Conservation (phyloP, 2,113 vertebrate species). For the Rhabdornis inornatus region DNA sequence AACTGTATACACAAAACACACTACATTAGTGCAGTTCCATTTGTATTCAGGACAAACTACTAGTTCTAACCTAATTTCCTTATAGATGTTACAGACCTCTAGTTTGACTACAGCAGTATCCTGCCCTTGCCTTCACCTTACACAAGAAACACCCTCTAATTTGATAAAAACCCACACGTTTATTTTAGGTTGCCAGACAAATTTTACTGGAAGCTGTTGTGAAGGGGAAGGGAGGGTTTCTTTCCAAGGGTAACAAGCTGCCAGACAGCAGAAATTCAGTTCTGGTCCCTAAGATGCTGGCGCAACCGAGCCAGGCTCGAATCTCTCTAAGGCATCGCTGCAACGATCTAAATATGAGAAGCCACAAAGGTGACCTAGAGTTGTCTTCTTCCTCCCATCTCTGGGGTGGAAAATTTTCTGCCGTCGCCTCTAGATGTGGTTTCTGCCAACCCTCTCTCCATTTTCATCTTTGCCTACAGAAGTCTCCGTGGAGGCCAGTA, state of each 20-base stretch:
- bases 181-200: background rate
- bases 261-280: background rate
- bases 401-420: background rate
- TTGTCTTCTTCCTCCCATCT: background rate
- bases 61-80: background rate
- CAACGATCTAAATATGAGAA: background rate
- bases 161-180: background rate
- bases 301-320: fast-evolving
- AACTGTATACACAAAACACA: background rate
- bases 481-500: background rate
- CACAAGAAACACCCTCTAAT: background rate
- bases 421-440: background rate
- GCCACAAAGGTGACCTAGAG: slow-evolving; percentile 3
- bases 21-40: background rate
- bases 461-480: slow-evolving; percentile 12
- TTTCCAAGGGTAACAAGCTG: background rate
- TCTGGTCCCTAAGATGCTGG: background rate
- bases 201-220: background rate
- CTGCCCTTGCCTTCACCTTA: background rate
- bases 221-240: background rate
- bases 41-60: background rate
- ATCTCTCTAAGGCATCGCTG: background rate
- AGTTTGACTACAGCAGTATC: background rate
- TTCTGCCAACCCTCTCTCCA: background rate
- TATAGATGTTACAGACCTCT: background rate